Conservation (phyloP, 2,113 vertebrate species). For the Okapia johnstoni region DNA sequence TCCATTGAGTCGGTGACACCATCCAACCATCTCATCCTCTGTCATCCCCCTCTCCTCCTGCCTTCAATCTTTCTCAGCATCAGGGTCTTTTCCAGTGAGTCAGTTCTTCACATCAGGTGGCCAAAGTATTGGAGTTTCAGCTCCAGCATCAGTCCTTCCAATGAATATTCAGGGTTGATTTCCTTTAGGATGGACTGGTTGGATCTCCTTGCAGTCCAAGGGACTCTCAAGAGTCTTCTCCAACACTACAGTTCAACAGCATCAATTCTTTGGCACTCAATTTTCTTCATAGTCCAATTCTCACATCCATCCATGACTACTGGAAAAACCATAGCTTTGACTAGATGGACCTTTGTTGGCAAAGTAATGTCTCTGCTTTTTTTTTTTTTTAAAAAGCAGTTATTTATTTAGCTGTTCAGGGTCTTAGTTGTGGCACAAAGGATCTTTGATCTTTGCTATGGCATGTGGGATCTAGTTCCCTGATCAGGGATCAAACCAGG, state of each 20-base stretch:
- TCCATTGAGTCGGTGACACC: neutral
- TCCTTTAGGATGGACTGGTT: neutral
- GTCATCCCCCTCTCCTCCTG: accelerated
- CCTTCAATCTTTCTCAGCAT: neutral
- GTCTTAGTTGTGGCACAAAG: too few relatives aligned
- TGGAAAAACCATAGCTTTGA: neutral
- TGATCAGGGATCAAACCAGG: too few relatives aligned
- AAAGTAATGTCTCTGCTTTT: neutral
- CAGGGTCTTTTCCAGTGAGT: neutral
- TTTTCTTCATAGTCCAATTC: neutral
- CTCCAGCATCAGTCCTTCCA: neutral
- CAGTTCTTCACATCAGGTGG: neutral
- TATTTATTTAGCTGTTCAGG: too few relatives aligned
- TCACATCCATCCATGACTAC: neutral
- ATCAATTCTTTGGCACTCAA: neutral
- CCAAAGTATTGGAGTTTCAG: neutral
- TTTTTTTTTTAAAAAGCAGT: too few relatives aligned
- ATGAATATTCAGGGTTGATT: neutral
- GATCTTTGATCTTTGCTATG: too few relatives aligned
- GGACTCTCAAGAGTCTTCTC: neutral
- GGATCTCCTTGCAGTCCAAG: neutral
- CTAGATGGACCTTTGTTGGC: accelerated
- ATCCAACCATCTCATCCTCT: neutral
- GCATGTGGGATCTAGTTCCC: too few relatives aligned
- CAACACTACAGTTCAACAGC: neutral